phyloP scores from a whole-genome alignment of 2,888 invertebrate species.

The Diploptera punctata region DNA sequence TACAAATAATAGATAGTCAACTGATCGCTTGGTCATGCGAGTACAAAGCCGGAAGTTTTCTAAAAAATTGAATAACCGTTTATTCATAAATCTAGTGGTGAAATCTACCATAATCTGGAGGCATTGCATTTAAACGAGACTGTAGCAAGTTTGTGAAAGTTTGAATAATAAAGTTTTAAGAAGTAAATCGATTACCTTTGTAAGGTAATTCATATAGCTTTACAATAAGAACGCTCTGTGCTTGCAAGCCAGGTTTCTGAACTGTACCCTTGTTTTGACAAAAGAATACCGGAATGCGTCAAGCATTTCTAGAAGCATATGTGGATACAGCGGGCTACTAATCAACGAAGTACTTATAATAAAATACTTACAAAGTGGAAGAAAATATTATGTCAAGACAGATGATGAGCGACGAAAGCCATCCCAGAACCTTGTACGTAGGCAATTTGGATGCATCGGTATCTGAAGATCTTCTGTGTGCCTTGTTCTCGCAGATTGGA shows the following conservation, averaged over 20 bases:
- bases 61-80: no score
- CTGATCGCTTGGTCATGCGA: no score
- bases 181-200: no score
- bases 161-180: no score
- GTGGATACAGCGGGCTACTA: conserved; percentile 41
- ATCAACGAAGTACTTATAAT: conserved; percentile 40
- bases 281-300: conserved; percentile 41
- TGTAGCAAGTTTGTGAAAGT: no score
- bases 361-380: conserved; percentile 37
- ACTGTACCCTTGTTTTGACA: conserved; percentile 35
- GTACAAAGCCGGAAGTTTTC: no score
- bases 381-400: conserved; percentile 39
- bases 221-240: conserved; percentile 3
- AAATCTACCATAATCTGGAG: no score
- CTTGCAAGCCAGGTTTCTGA: conserved; percentile 32
- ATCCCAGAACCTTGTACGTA: conserved; percentile 96
- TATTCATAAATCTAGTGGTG: no score
- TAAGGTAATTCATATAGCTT: no score
- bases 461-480: conserved; percentile 92
- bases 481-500: conserved; percentile 97
- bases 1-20: no score
- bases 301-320: conserved; percentile 43
- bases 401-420: conserved; percentile 93
- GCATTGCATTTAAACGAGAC: no score
- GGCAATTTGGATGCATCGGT: conserved; percentile 95